These are phyloP conservation scores for Drosophila jambulina DNA, from an alignment of 1,140 invertebrate genomes.

Conservation along the genomic window DNA sequence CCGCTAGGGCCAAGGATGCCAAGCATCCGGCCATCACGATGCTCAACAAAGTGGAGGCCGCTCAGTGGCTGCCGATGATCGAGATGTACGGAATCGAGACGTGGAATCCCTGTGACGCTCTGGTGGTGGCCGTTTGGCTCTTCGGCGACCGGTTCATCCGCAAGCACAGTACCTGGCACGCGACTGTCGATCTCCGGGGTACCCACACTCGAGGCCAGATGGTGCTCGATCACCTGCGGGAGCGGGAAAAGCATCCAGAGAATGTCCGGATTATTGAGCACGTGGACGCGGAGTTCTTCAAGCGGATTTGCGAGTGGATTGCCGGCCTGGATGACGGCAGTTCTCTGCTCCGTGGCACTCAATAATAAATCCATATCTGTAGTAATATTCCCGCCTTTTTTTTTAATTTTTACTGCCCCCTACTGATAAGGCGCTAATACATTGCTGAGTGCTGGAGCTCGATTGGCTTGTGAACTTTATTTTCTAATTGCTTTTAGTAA, in stretches of 20 bases:
- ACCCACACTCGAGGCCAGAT: constrained; percentile 87
- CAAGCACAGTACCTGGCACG: constrained; percentile 84
- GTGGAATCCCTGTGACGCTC: constrained; percentile 87
- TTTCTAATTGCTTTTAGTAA: not conserved
- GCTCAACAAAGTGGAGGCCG: constrained; percentile 86
- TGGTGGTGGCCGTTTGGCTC: constrained; percentile 86
- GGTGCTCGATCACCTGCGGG: constrained; percentile 87
- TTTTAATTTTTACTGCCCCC: constrained; percentile 1
- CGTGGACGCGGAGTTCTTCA: constrained; percentile 86
- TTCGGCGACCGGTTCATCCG: constrained; percentile 80
- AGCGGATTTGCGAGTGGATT: constrained; percentile 74
- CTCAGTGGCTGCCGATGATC: constrained; percentile 74
- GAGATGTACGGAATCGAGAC: constrained; percentile 56
- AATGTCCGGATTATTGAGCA: constrained; percentile 87
- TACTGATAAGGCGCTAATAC: not conserved
- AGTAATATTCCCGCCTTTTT: constrained; percentile 11
- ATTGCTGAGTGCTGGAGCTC: too few species aligned
- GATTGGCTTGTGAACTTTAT: not conserved
- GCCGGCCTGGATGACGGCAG: constrained; percentile 46
- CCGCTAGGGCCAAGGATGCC: constrained; percentile 16
- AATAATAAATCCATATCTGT: constrained; percentile 38
- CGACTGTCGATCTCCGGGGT: constrained; percentile 87
- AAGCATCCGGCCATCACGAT: constrained; percentile 84
- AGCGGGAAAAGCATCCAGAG: constrained; percentile 81
- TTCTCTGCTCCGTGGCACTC: not conserved